Percentiles rank a stretch among this genome's conserved stretches.
phyloP scores from a whole-genome alignment of 2,797 vertebrate species.

The Leptoclinus maculatus region DNA sequence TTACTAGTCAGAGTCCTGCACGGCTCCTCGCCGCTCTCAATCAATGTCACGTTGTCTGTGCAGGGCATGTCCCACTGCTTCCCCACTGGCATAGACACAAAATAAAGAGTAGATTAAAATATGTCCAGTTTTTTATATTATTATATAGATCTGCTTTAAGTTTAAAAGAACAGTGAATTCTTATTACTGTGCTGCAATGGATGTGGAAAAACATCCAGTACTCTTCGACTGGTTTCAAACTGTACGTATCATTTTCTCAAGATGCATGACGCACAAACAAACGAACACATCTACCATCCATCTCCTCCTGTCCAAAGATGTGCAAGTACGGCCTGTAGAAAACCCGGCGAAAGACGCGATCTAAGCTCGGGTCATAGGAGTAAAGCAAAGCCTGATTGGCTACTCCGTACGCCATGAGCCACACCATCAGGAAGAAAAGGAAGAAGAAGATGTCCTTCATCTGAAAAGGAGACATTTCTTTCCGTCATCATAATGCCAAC shows the following conservation, averaged over 20 bases:
- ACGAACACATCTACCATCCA: slow-evolving; percentile 84
- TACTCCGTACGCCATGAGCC: slow-evolving; percentile 92
- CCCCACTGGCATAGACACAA: slow-evolving; percentile 73
- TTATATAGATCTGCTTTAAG: background rate
- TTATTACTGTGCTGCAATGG: background rate
- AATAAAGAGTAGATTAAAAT: background rate
- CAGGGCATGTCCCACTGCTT: slow-evolving; percentile 79
- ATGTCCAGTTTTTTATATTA: too few species aligned
- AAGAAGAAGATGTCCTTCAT: slow-evolving; percentile 96
- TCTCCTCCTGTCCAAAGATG: slow-evolving; percentile 92
- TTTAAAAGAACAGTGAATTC: background rate
- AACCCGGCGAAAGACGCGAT: slow-evolving; percentile 87
- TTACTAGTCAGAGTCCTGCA: slow-evolving; percentile 87
- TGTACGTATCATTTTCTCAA: background rate
- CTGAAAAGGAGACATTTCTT: slow-evolving; percentile 67
- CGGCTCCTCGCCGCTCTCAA: slow-evolving; percentile 76
- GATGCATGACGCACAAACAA: background rate
- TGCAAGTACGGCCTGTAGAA: slow-evolving; percentile 93
- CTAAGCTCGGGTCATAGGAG: slow-evolving; percentile 80
- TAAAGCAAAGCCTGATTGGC: slow-evolving; percentile 91
- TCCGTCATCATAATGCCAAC: background rate
- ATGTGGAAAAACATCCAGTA: background rate
- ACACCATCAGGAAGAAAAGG: slow-evolving; percentile 92
- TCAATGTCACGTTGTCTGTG: slow-evolving; percentile 79
- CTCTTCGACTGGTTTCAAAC: background rate